Percentiles rank a stretch among this genome's conserved stretches.
Evolutionary conservation across 2,888 invertebrate genomes (phyloP).

Genomic region (Phlogophora meticulosa): DNA sequence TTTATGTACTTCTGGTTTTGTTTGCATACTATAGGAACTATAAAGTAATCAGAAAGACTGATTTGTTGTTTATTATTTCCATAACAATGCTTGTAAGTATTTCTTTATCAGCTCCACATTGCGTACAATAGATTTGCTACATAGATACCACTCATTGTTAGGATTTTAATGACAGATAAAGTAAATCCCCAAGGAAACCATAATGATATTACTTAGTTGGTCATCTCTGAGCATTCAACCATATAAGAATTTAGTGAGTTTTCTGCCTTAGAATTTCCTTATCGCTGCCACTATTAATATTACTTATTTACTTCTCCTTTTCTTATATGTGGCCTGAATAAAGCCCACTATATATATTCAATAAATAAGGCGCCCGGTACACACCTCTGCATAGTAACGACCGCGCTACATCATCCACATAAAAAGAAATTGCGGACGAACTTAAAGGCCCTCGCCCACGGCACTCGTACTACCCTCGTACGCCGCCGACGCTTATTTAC

Average conservation of each 20-base stretch:
- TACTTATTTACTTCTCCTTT: slow-evolving; percentile 48
- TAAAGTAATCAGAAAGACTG: too few relatives aligned
- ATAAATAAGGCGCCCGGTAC: slow-evolving; percentile 46
- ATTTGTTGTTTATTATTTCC: neutral
- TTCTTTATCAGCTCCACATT: neutral
- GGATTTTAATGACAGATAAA: neutral
- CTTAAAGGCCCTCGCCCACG: slow-evolving; percentile 23
- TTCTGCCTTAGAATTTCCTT: neutral
- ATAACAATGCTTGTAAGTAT: neutral
- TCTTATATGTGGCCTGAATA: slow-evolving; percentile 36
- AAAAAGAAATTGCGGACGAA: slow-evolving; percentile 54
- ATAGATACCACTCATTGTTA: neutral
- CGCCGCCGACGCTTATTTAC: slow-evolving; percentile 31
- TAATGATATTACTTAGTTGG: too few relatives aligned
- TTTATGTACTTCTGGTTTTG: neutral
- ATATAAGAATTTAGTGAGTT: too few relatives aligned
- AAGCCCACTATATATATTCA: slow-evolving; percentile 29
- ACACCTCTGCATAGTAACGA: slow-evolving; percentile 56
- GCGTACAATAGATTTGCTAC: neutral
- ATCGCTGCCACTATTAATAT: slow-evolving; percentile 23
- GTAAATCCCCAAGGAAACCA: neutral
- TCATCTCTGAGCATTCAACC: neutral
- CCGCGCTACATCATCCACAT: slow-evolving; percentile 41
- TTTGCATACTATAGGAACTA: neutral
- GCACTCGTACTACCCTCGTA: too few relatives aligned